These are phyloP conservation scores for Phaonia tiefii DNA, from an alignment of 2,888 invertebrate species.

Conservation along the genomic window DNA sequence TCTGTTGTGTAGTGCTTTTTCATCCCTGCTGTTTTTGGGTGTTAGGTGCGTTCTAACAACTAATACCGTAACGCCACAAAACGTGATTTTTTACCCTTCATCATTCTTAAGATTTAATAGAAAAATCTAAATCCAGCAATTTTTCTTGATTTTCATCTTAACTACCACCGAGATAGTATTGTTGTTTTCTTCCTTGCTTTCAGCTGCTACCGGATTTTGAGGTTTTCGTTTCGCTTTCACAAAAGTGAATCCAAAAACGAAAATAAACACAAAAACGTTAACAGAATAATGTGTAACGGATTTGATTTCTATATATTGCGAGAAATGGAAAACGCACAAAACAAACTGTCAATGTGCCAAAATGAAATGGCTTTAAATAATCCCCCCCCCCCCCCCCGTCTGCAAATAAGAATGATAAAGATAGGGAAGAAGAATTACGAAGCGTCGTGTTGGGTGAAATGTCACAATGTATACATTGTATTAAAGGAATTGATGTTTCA, in stretches of 20 bases:
- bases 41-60: too few species aligned
- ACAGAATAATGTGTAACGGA: constrained; percentile 35
- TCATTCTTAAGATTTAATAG: constrained; percentile 9
- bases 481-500: too few species aligned
- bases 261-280: constrained; percentile 26
- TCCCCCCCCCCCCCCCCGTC: too few species aligned
- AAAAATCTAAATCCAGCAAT: constrained; percentile 24
- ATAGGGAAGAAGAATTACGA: too few species aligned
- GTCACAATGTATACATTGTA: too few species aligned
- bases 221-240: constrained; percentile 1
- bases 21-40: not conserved
- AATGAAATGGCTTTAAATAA: constrained; percentile 40
- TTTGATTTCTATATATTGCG: constrained; percentile 32
- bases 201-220: not conserved
- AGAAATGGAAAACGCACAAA: not conserved
- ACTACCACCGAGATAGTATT: not conserved
- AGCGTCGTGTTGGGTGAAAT: too few species aligned
- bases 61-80: constrained; percentile 12
- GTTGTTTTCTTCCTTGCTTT: not conserved
- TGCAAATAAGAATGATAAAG: too few species aligned
- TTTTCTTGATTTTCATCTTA: constrained; percentile 35
- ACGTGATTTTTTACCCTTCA: constrained; percentile 37
- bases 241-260: not conserved
- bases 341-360: constrained; percentile 41
- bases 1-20: not conserved